Base-by-base conservation (phyloP, 2,888 invertebrate species). In the Acrocyrtus sp. region DNA sequence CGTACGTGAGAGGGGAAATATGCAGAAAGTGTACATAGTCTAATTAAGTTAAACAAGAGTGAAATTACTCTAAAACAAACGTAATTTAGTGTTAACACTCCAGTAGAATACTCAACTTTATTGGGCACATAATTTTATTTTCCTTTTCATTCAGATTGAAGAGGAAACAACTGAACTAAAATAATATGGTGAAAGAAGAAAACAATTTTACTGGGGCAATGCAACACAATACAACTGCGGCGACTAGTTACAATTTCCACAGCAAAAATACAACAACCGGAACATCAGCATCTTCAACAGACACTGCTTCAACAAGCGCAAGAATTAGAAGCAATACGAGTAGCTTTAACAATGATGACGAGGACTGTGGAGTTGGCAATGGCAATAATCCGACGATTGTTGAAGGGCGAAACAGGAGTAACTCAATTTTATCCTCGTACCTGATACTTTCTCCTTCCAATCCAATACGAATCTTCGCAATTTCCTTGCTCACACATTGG, bases 391-490 rank as follows among this genome's bases (percentile, higher is more conserved):
- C 15, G 3, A 17, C 15, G 15, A 43, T 43, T 43, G 3, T 22
- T 6, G 12, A 19, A 48, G 12, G 19, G 5, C n/a, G n/a, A n/a
- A n/a, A n/a, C n/a, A n/a, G n/a, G n/a, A n/a, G n/a, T n/a, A n/a
- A n/a, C n/a, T 17, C 47, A 19, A 26, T 62, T 15, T 50, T 47
- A 15, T 53, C 70, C 2, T 53, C 63, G 58, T 70, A 53, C 63
- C 63, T 70, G 58, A 51, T 63, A 51, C 70, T 70, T 63, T 70
- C 70, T 63, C 70, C 70, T 58, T 57, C 70, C 48, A 70, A 51
- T 58, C 62, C 63, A 12, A 15, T 63, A 2, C 41, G 70, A 39
- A 63, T 41, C 8, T 63, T 57, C 58, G 70, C 70, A 47, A 70
- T 70, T 29, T 70, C 63, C 4, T 51, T 57, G 29, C 63, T 70